phyloP scores from a whole-genome alignment of 2,888 invertebrate species.

The Heliconius sara region DNA sequence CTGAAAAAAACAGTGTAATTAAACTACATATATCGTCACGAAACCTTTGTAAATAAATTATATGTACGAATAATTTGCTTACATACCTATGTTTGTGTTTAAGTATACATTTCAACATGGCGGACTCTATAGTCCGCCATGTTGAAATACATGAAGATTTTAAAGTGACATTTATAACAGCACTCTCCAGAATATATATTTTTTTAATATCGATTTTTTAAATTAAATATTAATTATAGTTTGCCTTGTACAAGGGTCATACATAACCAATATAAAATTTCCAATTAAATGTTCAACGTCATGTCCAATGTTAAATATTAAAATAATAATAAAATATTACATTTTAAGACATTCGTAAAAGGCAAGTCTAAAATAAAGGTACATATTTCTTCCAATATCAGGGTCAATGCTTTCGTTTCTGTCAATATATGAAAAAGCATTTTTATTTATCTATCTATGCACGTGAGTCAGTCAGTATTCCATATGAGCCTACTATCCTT shows the following conservation, averaged over 20 bases:
- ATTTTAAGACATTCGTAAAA: background rate
- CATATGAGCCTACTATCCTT: slow-evolving; percentile 57
- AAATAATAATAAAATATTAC: slow-evolving; percentile 2
- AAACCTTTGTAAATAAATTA: background rate
- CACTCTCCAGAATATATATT: background rate
- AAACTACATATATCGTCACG: background rate
- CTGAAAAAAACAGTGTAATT: background rate
- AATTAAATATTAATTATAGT: background rate
- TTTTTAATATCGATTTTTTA: background rate
- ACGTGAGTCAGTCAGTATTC: slow-evolving; percentile 49
- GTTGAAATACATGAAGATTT: background rate
- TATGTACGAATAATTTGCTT: background rate
- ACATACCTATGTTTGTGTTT: too few species aligned
- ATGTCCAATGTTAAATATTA: background rate
- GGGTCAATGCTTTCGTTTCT: background rate
- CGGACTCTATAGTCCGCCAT: background rate
- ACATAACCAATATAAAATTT: background rate
- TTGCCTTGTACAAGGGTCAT: background rate
- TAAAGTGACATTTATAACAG: background rate
- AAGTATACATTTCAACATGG: too few species aligned
- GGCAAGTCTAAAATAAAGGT: background rate
- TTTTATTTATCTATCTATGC: slow-evolving; percentile 8
- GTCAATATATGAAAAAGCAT: background rate
- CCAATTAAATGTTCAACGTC: background rate
- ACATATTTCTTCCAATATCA: background rate